A percentile compares a stretch with the other conserved stretches of the same genome.
Evolutionary conservation across 2,797 vertebrate genomes (phyloP).

Genomic region (Anolis apletophallus): DNA sequence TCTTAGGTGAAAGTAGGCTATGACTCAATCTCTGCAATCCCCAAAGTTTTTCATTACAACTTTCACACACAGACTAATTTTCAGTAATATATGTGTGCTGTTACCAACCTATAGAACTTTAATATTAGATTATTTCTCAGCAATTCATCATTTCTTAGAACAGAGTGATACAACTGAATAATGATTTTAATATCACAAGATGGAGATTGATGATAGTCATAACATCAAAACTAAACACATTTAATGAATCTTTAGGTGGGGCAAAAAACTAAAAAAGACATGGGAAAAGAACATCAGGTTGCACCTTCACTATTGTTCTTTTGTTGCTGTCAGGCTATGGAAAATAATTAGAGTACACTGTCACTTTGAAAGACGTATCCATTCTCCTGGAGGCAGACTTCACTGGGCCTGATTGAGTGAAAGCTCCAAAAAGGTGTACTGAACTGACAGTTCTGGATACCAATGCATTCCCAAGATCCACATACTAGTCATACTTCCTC

Average conservation of each 20-base stretch:
- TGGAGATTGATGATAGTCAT: slow-evolving; percentile 29
- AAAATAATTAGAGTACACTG: slow-evolving; percentile 34
- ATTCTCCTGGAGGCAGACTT: slow-evolving; percentile 28
- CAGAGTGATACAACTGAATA: slow-evolving; percentile 13
- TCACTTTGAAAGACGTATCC: slow-evolving; percentile 37
- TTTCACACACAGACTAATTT: not conserved
- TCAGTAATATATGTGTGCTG: not conserved
- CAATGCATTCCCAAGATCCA: slow-evolving; percentile 29
- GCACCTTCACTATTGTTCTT: slow-evolving; percentile 35
- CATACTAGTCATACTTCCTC: slow-evolving; percentile 14
- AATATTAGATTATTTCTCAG: slow-evolving; percentile 12
- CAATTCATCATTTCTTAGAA: slow-evolving; percentile 51
- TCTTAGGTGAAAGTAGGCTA: not conserved
- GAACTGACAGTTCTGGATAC: slow-evolving; percentile 33
- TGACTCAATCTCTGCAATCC: not conserved
- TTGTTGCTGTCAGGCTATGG: slow-evolving; percentile 13
- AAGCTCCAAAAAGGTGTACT: slow-evolving; percentile 38
- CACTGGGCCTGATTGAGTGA: slow-evolving; percentile 50
- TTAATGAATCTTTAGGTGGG: slow-evolving; percentile 31
- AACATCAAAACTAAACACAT: slow-evolving; percentile 23
- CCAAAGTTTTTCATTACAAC: not conserved
- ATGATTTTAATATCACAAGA: slow-evolving; percentile 38
- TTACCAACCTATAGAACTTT: slow-evolving; percentile 31
- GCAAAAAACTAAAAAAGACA: not conserved
- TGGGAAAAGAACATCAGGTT: slow-evolving; percentile 1